phyloP scores from a whole-genome alignment of 2,888 invertebrate genomes.

The Troilus luridus region DNA sequence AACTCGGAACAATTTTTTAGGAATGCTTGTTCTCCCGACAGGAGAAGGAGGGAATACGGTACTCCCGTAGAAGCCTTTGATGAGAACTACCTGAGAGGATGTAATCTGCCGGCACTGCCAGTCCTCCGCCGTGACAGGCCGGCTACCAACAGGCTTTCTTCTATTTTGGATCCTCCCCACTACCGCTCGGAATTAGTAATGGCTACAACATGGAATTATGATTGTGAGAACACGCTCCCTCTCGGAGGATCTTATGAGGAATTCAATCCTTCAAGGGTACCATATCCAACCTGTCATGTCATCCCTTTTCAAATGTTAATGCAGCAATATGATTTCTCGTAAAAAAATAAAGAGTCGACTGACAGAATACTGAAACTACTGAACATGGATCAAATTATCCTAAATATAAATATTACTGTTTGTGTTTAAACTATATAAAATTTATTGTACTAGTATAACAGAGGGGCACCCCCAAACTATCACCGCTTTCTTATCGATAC shows the following conservation, averaged over 20 bases:
- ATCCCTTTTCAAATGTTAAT: not conserved
- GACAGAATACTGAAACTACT: not conserved
- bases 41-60: not conserved
- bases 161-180: conserved; percentile 25
- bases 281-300: not conserved
- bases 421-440: no score
- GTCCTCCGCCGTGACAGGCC: not conserved
- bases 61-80: not conserved
- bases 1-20: not conserved
- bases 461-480: no score
- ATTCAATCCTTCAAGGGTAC: not conserved
- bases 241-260: conserved; percentile 3
- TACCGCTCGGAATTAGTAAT: not conserved
- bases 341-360: not conserved
- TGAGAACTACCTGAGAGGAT: conserved; percentile 32
- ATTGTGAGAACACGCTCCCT: conserved; percentile 6
- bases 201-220: conserved; percentile 38
- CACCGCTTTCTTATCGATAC: no score
- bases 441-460: no score
- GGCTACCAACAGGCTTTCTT: conserved; percentile 30
- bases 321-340: not conserved
- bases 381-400: no score
- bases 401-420: no score
- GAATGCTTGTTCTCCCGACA: not conserved
- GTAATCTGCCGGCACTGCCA: conserved; percentile 23